Evolutionary conservation across 2,113 vertebrate species (phyloP).

Genomic region (Thomomys bottae): DNA sequence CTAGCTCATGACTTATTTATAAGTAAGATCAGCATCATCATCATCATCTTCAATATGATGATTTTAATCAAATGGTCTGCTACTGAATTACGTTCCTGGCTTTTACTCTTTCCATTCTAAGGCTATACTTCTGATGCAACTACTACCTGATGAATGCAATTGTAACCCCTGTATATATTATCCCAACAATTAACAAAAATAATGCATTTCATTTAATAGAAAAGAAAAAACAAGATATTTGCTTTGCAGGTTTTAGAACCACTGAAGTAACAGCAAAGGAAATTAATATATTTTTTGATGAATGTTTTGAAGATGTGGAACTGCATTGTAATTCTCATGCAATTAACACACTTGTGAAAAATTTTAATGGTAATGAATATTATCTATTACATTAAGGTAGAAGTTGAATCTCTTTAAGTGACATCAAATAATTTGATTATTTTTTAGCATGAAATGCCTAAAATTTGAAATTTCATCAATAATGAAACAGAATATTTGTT

Average conservation of each 20-base stretch:
- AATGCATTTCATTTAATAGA: too few relatives aligned
- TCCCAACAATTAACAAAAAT: too few relatives aligned
- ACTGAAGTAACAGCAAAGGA: neutral
- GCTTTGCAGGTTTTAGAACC: neutral
- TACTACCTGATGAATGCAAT: too few relatives aligned
- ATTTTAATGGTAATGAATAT: neutral
- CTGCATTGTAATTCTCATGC: neutral
- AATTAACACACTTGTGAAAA: neutral
- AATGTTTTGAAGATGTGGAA: too few relatives aligned
- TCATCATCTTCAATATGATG: too few relatives aligned
- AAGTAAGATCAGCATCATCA: too few relatives aligned
- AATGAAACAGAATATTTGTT: neutral
- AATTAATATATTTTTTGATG: neutral
- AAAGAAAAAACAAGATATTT: neutral
- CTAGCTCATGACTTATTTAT: too few relatives aligned
- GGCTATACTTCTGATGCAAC: neutral
- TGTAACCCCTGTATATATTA: too few relatives aligned
- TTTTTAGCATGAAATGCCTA: neutral
- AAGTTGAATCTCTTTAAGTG: neutral
- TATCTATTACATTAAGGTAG: neutral
- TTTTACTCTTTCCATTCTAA: too few relatives aligned
- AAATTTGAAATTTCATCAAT: neutral
- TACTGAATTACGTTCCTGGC: too few relatives aligned
- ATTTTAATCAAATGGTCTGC: too few relatives aligned
- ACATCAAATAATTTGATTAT: slow-evolving; percentile 35